Base-by-base conservation (phyloP, 2,888 invertebrate species). In the Pasiphila rectangulata region DNA sequence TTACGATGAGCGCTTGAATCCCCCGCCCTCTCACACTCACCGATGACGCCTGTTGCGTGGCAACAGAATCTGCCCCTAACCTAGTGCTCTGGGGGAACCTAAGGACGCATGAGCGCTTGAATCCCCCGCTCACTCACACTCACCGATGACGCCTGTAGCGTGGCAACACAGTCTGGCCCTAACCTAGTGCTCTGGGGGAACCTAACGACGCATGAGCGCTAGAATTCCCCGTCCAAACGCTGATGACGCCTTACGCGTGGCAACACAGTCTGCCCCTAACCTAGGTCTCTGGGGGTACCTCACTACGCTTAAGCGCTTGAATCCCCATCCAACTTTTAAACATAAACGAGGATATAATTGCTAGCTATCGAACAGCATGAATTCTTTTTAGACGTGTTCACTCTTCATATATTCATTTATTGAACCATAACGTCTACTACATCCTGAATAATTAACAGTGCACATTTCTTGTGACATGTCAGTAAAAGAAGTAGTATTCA, bases 221-320 rank as follows among this genome's bases (percentile, higher is more conserved):
- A 17, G 4, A 6, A 10, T 32, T 10, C 7, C 21, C 21, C 21
- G 2, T 21, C 21, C 2, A 7, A 2, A 7, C 21, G 4, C 7
- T 6, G 1, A 21, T 21, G 6, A 5, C 21, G 6, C 21, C 6
- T 57, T 55, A 53, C 57, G 44, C 79, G 85, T 71, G 86, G 83
- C 56, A 91, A 93, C 88, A 85, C 94, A 93, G 74, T 96, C 96
- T 72, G 96, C 96, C 79, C 97, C 97, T 72, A 96, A 96, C 90
- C 90, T 97, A 96, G 96, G 96, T 96, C 82, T 79, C 70, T 79
- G 64, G 60, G 65, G 63, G 60, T 49, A 50, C 35, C 34, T 21
- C 21, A 32, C 34, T 20, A 19, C 27, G 47, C 48, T 39, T 43
- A 43, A 35, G 39, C 35, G 36, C 36, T 42, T 42, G 10, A 25